These are phyloP conservation scores for Macrophya annulata DNA, from an alignment of 2,888 invertebrate genomes.

Conservation along the genomic window DNA sequence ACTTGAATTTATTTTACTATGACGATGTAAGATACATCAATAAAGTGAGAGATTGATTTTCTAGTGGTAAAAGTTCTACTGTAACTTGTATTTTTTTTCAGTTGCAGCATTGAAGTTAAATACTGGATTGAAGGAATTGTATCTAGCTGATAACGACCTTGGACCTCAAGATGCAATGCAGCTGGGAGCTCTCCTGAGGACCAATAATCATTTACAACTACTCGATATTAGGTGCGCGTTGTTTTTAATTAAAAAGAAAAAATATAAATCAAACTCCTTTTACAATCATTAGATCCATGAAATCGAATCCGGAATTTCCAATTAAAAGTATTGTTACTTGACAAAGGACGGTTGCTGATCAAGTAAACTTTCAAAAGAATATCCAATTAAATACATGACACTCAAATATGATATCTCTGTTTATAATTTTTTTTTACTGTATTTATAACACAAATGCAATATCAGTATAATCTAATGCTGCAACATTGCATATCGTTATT, in stretches of 20 bases:
- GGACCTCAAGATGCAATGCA: slow-evolving; percentile 89
- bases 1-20: neutral
- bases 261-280: neutral
- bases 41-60: slow-evolving; percentile 17
- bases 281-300: slow-evolving; percentile 1
- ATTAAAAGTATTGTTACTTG: neutral
- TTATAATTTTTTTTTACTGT: neutral
- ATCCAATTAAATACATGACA: neutral
- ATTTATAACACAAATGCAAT: slow-evolving; percentile 5
- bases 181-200: slow-evolving; percentile 87
- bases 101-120: slow-evolving; percentile 91
- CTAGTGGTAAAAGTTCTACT: slow-evolving; percentile 28
- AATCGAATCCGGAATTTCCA: neutral
- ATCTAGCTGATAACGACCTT: slow-evolving; percentile 91
- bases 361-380: neutral
- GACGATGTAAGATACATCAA: neutral
- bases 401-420: neutral
- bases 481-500: neutral
- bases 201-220: slow-evolving; percentile 89
- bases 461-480: slow-evolving; percentile 18
- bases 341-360: neutral
- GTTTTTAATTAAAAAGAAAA: slow-evolving; percentile 32
- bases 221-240: slow-evolving; percentile 87
- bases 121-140: slow-evolving; percentile 88
- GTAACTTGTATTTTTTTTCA: slow-evolving; percentile 75